These are phyloP conservation scores for Tenualosa thibaudeaui DNA, from an alignment of 2,797 vertebrate species.

Conservation along the genomic window DNA sequence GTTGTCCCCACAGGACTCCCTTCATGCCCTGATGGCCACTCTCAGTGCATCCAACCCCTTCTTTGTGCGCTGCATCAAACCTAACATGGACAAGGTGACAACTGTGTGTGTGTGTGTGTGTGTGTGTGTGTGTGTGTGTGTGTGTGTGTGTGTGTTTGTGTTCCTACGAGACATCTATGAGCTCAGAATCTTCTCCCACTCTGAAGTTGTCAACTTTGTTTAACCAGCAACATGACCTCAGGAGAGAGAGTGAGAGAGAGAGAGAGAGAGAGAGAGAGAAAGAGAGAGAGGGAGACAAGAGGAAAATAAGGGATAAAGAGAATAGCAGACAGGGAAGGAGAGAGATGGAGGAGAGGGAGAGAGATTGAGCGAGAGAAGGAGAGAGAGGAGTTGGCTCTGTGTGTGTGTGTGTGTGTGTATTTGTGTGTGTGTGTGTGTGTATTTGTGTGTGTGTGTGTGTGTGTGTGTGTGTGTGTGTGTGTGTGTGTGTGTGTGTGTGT, in stretches of 20 bases:
- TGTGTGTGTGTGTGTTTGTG: conserved; percentile 33
- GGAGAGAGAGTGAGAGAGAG: too few relatives aligned
- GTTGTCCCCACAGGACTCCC: conserved; percentile 81
- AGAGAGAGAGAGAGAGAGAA: too few relatives aligned
- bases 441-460: neutral
- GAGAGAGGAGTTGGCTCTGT: too few relatives aligned
- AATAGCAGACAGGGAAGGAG: too few relatives aligned
- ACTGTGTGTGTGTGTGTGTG: conserved; percentile 38
- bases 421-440: conserved; percentile 25
- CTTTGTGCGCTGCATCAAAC: conserved; percentile 94
- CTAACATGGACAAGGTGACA: conserved; percentile 89
- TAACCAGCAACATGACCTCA: too few relatives aligned
- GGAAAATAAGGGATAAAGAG: too few relatives aligned
- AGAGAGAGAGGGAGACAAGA: too few relatives aligned
- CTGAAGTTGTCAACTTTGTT: too few relatives aligned
- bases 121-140: conserved; percentile 3
- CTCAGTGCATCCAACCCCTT: conserved; percentile 90
- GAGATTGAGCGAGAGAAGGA: too few relatives aligned
- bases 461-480: conserved; percentile 42
- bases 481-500: neutral
- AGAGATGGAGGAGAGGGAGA: too few relatives aligned
- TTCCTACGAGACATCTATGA: too few relatives aligned
- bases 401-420: conserved; percentile 21
- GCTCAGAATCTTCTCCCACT: too few relatives aligned
- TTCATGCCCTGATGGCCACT: conserved; percentile 90